Base-by-base conservation (phyloP, 1,140 invertebrate species). In the Ptiloglossa arizonensis region DNA sequence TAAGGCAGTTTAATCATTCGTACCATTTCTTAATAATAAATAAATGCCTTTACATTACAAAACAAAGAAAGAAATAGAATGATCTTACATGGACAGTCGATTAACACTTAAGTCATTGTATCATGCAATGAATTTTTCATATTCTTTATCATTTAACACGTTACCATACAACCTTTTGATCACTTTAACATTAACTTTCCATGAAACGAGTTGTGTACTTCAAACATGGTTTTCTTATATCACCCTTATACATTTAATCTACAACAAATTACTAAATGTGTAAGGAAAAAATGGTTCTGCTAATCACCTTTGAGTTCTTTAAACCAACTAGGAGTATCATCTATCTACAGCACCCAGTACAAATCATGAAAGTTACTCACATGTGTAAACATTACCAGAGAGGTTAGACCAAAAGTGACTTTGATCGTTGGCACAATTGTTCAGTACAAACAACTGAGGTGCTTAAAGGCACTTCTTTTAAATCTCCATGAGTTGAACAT, bases 301-400 rank as follows among this genome's bases (percentile, higher is more conserved):
- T 1, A 9, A 46, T 17, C 6, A 5, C 15, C 15, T 9, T 35
- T 0, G 13, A 35, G 13, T 59, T 19, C 5, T 59, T 22, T 0
- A 0, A 22, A 35, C 32, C 11, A 19, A 59, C 17, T 22, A 60
- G 13, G 35, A 46, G 35, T 46, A n/a, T 48, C 24, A 17, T 59
- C 64, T 46, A 62, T 64, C 71, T 75, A 74, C 60, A 48, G 56
- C 70, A 72, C 68, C 74, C 66, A 68, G 41, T 78, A 68, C 60
- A 59, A 52, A 77, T 50, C 67, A 80, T 73, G 66, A 68, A 73
- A 69, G n/a, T 71, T 22, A 79, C 75, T 63, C 79, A 75, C 79
- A 79, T 48, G 56, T 77, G 32, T 57, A 27, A 71, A 56, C 22
- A 60, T 46, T 32, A 62, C 46, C 27, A 80, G 44, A 27, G 27